These are phyloP conservation scores for Axis porcinus DNA, from an alignment of 2,113 vertebrate species.

Conservation along the genomic window DNA sequence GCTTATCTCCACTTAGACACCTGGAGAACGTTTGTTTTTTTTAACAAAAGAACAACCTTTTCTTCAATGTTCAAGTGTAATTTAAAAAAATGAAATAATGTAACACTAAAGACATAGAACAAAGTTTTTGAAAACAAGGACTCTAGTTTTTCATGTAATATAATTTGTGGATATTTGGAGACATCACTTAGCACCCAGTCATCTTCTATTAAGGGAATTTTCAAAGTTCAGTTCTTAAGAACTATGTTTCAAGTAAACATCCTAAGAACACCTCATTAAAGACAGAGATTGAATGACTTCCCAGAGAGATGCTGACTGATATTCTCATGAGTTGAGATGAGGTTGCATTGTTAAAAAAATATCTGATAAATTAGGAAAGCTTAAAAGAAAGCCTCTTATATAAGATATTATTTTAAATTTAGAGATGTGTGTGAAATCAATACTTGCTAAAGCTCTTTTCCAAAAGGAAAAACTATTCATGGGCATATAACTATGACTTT, in stretches of 20 bases:
- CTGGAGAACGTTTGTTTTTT: not conserved
- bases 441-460: not conserved
- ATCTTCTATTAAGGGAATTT: not conserved
- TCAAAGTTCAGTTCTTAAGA: not conserved
- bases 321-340: not conserved
- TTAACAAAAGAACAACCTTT: not conserved
- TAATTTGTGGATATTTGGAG: not conserved
- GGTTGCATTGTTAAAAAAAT: not conserved
- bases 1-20: not conserved
- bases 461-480: not conserved
- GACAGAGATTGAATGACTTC: not conserved
- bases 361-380: not conserved
- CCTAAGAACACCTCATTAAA: not conserved
- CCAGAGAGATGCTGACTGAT: not conserved
- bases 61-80: not conserved
- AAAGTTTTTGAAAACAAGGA: not conserved
- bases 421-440: not conserved
- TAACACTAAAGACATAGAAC: not conserved
- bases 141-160: not conserved
- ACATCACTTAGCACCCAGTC: not conserved
- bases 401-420: not conserved
- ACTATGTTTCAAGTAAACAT: not conserved
- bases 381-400: not conserved
- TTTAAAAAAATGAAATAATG: not conserved
- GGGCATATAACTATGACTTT: not conserved